phyloP scores from a whole-genome alignment of 2,113 vertebrate genomes.

The Hypanus sabinus region DNA sequence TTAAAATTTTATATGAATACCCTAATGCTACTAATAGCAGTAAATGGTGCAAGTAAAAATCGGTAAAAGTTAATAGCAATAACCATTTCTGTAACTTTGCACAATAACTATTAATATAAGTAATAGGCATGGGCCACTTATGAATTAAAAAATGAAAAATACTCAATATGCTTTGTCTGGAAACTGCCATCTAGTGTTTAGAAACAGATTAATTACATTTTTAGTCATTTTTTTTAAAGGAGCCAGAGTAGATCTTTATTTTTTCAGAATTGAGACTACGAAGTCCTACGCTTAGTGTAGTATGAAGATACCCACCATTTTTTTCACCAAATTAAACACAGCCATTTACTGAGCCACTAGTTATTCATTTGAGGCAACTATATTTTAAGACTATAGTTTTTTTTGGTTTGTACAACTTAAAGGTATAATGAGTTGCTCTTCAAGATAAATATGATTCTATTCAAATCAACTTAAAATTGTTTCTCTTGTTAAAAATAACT shows the following conservation, averaged over 20 bases:
- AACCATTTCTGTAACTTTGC: background rate
- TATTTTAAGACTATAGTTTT: background rate
- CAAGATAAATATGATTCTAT: background rate
- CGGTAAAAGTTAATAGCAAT: background rate
- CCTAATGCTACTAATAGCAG: background rate
- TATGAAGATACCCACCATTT: background rate
- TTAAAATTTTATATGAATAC: background rate
- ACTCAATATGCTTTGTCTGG: background rate
- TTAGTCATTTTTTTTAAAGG: background rate
- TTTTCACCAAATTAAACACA: background rate
- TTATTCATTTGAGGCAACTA: slow-evolving; percentile 1
- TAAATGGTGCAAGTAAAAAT: background rate
- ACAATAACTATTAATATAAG: slow-evolving; percentile 5
- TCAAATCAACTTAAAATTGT: background rate
- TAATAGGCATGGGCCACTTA: background rate
- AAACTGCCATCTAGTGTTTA: slow-evolving; percentile 71
- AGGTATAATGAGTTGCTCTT: background rate
- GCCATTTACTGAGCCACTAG: background rate
- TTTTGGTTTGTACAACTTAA: background rate
- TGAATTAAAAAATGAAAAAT: background rate
- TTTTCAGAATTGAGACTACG: slow-evolving; percentile 40
- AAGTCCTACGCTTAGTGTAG: background rate
- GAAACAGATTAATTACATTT: slow-evolving; percentile 46
- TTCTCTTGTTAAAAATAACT: background rate
- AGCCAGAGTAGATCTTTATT: background rate